phyloP scores from a whole-genome alignment of 2,113 vertebrate genomes.

The Oenanthe oenanthe region DNA sequence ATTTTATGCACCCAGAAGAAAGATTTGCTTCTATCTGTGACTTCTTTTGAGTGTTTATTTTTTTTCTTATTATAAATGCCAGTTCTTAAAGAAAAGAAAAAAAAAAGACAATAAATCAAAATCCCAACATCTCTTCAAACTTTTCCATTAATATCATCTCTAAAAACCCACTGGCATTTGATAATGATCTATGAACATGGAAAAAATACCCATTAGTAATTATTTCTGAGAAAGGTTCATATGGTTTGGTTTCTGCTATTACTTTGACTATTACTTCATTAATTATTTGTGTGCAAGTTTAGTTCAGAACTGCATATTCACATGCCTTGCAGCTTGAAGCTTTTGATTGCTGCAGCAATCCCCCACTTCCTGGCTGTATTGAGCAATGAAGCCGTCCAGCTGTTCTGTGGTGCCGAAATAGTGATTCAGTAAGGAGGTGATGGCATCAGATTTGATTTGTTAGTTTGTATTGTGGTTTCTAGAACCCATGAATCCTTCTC shows the following conservation, averaged over 20 bases:
- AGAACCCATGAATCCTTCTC: conserved; percentile 53
- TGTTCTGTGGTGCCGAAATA: neutral
- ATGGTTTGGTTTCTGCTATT: neutral
- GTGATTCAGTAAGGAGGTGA: conserved; percentile 25
- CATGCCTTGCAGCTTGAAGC: neutral
- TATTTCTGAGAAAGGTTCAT: conserved; percentile 12
- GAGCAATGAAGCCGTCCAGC: neutral
- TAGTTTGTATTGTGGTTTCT: conserved; percentile 51
- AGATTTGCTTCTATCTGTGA: neutral
- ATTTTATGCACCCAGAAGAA: neutral
- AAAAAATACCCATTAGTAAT: neutral
- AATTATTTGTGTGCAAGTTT: conserved; percentile 8
- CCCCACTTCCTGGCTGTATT: neutral
- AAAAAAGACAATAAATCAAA: too few relatives aligned
- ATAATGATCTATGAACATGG: neutral
- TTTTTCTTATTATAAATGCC: neutral
- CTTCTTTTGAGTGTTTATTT: neutral
- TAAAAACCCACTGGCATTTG: neutral
- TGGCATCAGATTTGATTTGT: conserved; percentile 33
- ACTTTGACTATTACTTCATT: neutral
- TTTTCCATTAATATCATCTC: neutral
- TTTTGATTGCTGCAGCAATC: neutral
- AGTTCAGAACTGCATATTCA: neutral
- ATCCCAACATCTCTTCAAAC: neutral
- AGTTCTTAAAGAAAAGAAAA: neutral